A percentile compares a stretch with the other conserved stretches of the same genome.
Evolutionary conservation across 2,797 vertebrate species (phyloP).

Genomic region (Spondyliosoma cantharus): DNA sequence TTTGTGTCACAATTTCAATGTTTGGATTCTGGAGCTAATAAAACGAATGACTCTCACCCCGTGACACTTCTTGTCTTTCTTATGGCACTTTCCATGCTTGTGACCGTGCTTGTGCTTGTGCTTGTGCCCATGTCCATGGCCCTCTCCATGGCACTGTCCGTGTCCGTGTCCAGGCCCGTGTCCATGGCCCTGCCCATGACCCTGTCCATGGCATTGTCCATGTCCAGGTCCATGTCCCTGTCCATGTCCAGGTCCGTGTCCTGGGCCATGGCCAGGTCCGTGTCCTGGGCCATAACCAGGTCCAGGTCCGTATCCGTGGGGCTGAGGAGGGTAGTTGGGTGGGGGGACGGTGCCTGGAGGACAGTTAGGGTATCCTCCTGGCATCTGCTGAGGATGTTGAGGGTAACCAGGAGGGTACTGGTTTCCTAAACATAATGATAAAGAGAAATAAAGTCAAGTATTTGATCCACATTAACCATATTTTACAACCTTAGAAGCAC

Average conservation of each 20-base stretch:
- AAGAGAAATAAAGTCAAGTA: not conserved
- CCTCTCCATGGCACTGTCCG: not conserved
- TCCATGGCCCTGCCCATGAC: not conserved
- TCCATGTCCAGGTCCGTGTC: not conserved
- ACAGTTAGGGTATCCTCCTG: constrained; percentile 50
- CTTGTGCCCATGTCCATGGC: not conserved
- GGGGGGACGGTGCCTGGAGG: constrained; percentile 53
- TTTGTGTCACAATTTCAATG: not conserved
- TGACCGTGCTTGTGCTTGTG: constrained; percentile 59
- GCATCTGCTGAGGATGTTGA: constrained; percentile 39
- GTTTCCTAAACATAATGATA: constrained; percentile 42
- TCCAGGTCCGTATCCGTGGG: constrained; percentile 14
- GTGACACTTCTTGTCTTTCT: constrained; percentile 64
- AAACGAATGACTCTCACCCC: constrained; percentile 60
- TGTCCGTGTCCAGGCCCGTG: accelerated
- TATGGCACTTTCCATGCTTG: constrained; percentile 71
- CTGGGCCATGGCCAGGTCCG: not conserved
- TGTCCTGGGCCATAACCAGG: not conserved
- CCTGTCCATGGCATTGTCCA: not conserved
- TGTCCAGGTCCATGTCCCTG: not conserved
- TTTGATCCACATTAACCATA: not conserved
- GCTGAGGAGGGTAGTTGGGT: constrained; percentile 50
- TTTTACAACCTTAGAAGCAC: not conserved
- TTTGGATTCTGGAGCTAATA: not conserved
- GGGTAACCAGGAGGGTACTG: constrained; percentile 64